phyloP scores from a whole-genome alignment of 2,888 invertebrate genomes.

The Limnephilus lunatus region DNA sequence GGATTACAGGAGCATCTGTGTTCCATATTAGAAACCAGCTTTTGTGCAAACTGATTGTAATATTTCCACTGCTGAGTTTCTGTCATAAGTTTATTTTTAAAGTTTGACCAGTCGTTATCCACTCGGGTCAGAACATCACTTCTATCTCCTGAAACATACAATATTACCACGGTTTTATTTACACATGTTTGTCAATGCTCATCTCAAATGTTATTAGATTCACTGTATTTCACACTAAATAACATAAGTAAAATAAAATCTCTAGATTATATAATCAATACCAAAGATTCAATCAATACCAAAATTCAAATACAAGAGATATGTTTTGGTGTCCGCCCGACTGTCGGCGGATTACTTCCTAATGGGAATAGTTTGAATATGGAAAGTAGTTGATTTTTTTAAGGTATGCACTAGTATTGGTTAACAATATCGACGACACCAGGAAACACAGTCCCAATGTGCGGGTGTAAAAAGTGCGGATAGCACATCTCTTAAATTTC shows the following conservation, averaged over 20 bases:
- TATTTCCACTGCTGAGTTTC: slow-evolving; percentile 75
- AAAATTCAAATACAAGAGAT: too few species aligned
- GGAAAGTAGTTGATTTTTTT: too few species aligned
- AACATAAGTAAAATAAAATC: too few species aligned
- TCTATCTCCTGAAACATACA: background rate
- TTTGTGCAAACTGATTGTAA: slow-evolving; percentile 72
- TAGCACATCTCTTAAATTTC: too few species aligned
- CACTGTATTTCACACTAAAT: too few species aligned
- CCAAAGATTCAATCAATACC: background rate
- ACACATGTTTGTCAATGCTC: background rate
- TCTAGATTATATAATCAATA: background rate
- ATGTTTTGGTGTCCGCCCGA: too few species aligned
- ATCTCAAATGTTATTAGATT: background rate
- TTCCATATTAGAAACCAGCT: slow-evolving; percentile 71
- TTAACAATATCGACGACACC: too few species aligned
- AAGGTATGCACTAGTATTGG: too few species aligned
- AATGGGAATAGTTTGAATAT: too few species aligned
- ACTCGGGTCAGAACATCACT: background rate
- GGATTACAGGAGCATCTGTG: slow-evolving; percentile 68
- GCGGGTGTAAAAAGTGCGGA: too few species aligned
- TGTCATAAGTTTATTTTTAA: slow-evolving; percentile 70
- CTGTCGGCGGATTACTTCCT: too few species aligned
- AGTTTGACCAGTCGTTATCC: slow-evolving; percentile 69
- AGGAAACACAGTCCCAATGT: too few species aligned
- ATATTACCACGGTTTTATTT: background rate